phyloP scores from a whole-genome alignment of 2,113 vertebrate species.

The Ramphastos sulfuratus region DNA sequence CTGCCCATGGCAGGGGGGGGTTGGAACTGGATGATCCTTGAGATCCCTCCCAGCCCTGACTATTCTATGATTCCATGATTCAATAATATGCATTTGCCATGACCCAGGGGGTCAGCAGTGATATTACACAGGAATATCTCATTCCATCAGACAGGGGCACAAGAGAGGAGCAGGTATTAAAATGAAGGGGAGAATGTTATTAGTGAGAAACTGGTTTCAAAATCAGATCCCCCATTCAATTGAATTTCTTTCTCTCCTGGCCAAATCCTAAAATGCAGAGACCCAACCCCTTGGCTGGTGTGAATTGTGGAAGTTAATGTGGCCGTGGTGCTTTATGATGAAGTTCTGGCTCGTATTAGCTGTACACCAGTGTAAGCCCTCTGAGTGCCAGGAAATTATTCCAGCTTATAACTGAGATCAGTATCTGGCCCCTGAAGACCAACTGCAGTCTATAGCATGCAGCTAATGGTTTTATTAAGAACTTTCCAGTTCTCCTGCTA shows the following conservation, averaged over 20 bases:
- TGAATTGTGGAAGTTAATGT: background rate
- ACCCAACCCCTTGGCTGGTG: background rate
- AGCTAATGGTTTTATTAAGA: background rate
- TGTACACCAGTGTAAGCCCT: background rate
- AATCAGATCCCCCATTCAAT: background rate
- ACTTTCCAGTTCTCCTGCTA: background rate
- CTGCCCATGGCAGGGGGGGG: too few species aligned
- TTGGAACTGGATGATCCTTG: too few species aligned
- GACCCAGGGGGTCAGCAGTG: background rate
- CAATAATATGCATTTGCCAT: background rate
- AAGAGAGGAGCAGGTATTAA: background rate
- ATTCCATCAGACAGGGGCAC: background rate
- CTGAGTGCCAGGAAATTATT: slow-evolving; percentile 15
- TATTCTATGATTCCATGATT: too few species aligned
- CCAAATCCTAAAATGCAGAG: background rate
- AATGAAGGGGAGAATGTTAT: background rate
- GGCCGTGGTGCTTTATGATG: background rate
- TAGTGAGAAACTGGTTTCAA: slow-evolving; percentile 1
- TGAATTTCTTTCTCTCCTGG: background rate
- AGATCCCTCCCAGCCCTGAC: too few species aligned
- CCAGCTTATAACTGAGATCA: slow-evolving; percentile 24
- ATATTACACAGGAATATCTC: background rate
- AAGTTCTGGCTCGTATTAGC: background rate
- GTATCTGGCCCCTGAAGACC: background rate
- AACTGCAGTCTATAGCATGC: background rate